phyloP scores from a whole-genome alignment of 2,888 invertebrate genomes.

The Ochropleura plecta region DNA sequence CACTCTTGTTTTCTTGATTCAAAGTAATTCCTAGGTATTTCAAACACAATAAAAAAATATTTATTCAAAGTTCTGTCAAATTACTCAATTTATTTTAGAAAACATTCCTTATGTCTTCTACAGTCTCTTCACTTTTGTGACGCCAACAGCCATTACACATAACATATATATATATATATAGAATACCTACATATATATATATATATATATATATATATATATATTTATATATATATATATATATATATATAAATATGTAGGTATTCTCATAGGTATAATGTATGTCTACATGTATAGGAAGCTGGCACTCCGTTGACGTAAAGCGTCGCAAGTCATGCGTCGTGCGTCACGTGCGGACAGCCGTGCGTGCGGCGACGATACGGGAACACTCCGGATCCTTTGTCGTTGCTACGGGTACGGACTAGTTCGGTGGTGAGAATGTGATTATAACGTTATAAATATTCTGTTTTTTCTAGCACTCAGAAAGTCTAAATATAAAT shows the following conservation, averaged over 20 bases:
- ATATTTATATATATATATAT: too few species aligned
- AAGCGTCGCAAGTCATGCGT: slow-evolving; percentile 32
- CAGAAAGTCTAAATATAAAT: background rate
- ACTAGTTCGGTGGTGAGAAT: background rate
- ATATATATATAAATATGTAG: too few species aligned
- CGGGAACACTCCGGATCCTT: slow-evolving; percentile 7
- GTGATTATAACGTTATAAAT: background rate
- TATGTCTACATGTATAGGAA: background rate
- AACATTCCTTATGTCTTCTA: background rate
- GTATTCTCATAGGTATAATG: background rate
- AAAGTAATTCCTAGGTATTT: background rate
- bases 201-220: too few species aligned
- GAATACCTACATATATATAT: too few species aligned
- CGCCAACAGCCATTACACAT: too few species aligned
- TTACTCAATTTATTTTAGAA: background rate
- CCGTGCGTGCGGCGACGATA: slow-evolving; percentile 27
- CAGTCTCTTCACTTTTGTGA: background rate
- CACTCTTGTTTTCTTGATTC: background rate
- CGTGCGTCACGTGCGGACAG: slow-evolving; percentile 37
- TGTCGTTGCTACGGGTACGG: slow-evolving; percentile 1
- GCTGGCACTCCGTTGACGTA: slow-evolving; percentile 23
- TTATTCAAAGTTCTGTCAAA: background rate
- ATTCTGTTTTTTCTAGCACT: background rate
- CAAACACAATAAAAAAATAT: background rate
- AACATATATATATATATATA: too few species aligned